Evolutionary conservation across 2,888 invertebrate genomes (phyloP).

Genomic region (Salpingus planirostris): DNA sequence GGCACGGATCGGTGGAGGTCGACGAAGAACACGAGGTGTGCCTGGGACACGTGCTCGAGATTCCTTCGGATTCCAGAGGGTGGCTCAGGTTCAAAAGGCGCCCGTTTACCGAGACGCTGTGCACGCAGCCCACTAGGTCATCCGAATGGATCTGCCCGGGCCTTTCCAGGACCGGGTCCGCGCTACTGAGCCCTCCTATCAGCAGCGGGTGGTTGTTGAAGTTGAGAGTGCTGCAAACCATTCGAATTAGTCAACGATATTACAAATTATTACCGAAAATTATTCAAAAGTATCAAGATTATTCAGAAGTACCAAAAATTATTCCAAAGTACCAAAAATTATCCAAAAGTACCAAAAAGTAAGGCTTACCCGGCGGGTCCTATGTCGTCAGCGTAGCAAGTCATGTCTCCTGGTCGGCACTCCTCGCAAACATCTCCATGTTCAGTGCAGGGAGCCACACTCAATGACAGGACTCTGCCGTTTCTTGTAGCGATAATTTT

Average conservation of each 20-base stretch:
- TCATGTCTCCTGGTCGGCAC: conserved; percentile 72
- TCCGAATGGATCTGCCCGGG: conserved; percentile 87
- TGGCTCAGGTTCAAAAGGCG: conserved; percentile 71
- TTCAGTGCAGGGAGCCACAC: conserved; percentile 71
- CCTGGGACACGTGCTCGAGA: conserved; percentile 69
- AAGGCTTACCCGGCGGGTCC: conserved; percentile 77
- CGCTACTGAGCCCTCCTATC: conserved; percentile 75
- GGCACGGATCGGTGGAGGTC: conserved; percentile 48
- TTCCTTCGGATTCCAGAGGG: conserved; percentile 62
- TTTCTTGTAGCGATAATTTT: conserved; percentile 86
- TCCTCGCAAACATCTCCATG: conserved; percentile 82
- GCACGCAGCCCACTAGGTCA: conserved; percentile 89
- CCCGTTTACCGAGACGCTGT: conserved; percentile 83
- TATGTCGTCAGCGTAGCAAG: conserved; percentile 77
- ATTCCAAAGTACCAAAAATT: too few relatives aligned
- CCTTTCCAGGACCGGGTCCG: conserved; percentile 79
- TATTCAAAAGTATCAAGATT: too few relatives aligned
- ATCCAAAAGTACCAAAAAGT: background rate
- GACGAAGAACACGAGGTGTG: conserved; percentile 56
- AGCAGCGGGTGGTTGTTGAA: conserved; percentile 83
- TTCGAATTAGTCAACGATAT: too few relatives aligned
- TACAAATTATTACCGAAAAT: too few relatives aligned
- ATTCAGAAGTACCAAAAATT: too few relatives aligned
- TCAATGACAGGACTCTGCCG: conserved; percentile 77
- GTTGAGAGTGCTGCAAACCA: conserved; percentile 70